Conservation (phyloP, 64 coral and sea anemone genomes). For the Montipora cactus region DNA sequence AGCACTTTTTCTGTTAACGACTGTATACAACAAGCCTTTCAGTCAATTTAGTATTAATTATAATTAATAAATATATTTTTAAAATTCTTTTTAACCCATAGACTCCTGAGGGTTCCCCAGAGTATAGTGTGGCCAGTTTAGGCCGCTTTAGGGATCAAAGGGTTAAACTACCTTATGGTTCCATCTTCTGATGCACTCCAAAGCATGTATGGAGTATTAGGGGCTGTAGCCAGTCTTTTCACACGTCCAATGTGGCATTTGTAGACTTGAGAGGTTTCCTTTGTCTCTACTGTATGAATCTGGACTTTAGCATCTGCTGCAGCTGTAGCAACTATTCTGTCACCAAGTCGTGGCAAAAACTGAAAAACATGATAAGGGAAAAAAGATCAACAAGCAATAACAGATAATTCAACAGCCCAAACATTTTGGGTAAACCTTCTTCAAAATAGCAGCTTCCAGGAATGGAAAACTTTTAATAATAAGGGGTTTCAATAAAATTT, state of each 20-base stretch:
- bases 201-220: slow-evolving; percentile 80
- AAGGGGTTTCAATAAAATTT: no score
- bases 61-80: no score
- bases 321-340: slow-evolving; percentile 89
- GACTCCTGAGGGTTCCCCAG: no score
- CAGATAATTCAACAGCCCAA: background rate
- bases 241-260: slow-evolving; percentile 93
- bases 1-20: no score
- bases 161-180: slow-evolving; percentile 77
- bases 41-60: no score
- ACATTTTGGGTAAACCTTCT: no score
- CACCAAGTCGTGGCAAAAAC: slow-evolving; percentile 91
- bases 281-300: slow-evolving; percentile 87
- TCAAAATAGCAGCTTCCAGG: no score
- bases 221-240: slow-evolving; percentile 93
- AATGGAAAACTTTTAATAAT: no score
- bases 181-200: slow-evolving; percentile 99
- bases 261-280: slow-evolving; percentile 87
- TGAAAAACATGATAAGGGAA: background rate
- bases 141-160: no score
- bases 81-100: no score
- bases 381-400: background rate
- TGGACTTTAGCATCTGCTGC: slow-evolving; percentile 96
- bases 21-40: no score
- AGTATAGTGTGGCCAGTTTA: no score